Percentiles rank a stretch among this genome's conserved stretches.
phyloP scores from a whole-genome alignment of 2,888 invertebrate genomes.

The Abrostola tripartita region DNA sequence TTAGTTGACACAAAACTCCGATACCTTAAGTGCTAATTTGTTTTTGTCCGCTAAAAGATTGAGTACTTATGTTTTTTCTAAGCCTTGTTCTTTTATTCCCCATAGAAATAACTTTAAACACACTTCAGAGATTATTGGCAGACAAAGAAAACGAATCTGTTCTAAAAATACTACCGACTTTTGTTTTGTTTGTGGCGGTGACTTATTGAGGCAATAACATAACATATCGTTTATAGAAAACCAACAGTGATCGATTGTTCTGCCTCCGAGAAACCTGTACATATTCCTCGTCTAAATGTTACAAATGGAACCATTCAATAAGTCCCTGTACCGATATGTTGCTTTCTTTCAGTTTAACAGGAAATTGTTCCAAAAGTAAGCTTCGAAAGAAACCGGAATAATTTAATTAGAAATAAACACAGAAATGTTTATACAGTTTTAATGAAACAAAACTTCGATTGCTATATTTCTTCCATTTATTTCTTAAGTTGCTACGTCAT shows the following conservation, averaged over 20 bases:
- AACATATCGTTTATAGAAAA: conserved; percentile 40
- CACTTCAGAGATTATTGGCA: not conserved
- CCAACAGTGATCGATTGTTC: conserved; percentile 25
- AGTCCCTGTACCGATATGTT: not conserved
- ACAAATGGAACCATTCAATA: not conserved
- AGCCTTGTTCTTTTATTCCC: too few species aligned
- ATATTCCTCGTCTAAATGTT: not conserved
- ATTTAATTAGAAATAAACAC: conserved; percentile 2
- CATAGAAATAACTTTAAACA: too few species aligned
- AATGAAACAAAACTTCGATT: conserved; percentile 4
- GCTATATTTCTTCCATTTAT: not conserved
- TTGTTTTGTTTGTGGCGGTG: conserved; percentile 17
- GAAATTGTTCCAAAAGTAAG: not conserved
- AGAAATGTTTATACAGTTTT: conserved; percentile 1
- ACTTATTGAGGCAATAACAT: conserved; percentile 23
- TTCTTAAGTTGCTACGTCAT: not conserved
- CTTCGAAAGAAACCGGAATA: not conserved
- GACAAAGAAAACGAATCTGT: not conserved
- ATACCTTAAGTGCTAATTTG: too few species aligned
- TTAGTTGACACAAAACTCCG: too few species aligned
- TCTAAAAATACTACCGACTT: conserved; percentile 13
- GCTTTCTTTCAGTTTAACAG: not conserved
- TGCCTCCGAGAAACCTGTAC: conserved; percentile 14
- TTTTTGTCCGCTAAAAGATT: too few species aligned
- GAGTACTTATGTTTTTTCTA: too few species aligned